These are phyloP conservation scores for Abrostola tripartita DNA, from an alignment of 2,888 invertebrate genomes.

Conservation along the genomic window DNA sequence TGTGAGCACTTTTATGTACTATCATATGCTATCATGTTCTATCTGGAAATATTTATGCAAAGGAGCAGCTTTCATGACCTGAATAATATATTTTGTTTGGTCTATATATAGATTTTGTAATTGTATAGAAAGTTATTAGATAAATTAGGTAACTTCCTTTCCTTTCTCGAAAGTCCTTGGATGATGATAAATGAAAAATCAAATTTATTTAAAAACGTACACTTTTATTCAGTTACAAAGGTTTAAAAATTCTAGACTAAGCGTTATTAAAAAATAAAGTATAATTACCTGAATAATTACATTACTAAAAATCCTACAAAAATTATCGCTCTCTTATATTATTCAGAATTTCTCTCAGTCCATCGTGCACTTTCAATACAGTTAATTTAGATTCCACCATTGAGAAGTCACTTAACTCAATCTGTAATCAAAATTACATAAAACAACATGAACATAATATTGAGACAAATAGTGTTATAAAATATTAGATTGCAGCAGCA, in stretches of 20 bases:
- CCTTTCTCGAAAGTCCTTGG: no score
- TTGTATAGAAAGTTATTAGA: no score
- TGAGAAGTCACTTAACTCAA: slow-evolving; percentile 91
- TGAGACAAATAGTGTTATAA: no score
- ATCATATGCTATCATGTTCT: no score
- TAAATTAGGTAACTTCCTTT: no score
- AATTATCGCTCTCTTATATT: slow-evolving; percentile 79
- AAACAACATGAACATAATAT: neutral
- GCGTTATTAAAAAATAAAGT: slow-evolving; percentile 37
- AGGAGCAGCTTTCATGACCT: no score
- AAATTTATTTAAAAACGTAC: neutral
- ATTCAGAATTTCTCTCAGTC: slow-evolving; percentile 84
- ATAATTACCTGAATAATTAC: slow-evolving; percentile 9
- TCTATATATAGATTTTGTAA: no score
- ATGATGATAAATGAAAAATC: neutral
- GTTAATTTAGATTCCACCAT: slow-evolving; percentile 89
- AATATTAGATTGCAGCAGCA: no score
- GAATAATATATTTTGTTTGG: no score
- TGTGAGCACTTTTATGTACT: no score
- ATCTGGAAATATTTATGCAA: no score
- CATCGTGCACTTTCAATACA: slow-evolving; percentile 80
- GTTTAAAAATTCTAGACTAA: slow-evolving; percentile 34
- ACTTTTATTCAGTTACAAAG: slow-evolving; percentile 26
- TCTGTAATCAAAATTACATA: slow-evolving; percentile 76
- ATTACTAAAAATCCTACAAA: slow-evolving; percentile 29